Percentiles rank a stretch among this genome's conserved stretches.
phyloP scores from a whole-genome alignment of 1,140 invertebrate genomes.

The Gonioctena quinquepunctata region DNA sequence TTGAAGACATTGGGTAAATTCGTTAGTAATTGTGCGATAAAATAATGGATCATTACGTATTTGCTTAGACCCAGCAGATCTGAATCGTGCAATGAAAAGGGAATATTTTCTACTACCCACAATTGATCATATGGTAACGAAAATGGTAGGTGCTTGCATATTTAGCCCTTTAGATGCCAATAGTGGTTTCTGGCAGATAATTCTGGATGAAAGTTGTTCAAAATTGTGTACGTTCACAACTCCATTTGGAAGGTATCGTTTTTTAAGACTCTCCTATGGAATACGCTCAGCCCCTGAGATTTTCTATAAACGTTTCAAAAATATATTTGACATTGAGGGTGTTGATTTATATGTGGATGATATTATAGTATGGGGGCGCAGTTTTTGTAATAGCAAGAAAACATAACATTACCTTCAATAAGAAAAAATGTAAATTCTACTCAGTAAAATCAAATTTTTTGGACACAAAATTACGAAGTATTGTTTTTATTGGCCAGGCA shows the following conservation, averaged over 20 bases:
- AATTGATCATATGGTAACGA: constrained; percentile 47
- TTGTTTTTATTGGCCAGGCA: no score
- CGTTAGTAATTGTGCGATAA: constrained; percentile 54
- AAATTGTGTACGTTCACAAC: constrained; percentile 57
- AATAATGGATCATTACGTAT: constrained; percentile 49
- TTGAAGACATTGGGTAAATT: no score
- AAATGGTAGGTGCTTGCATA: constrained; percentile 35
- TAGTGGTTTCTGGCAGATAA: constrained; percentile 53
- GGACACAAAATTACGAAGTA: background rate
- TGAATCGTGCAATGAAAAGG: constrained; percentile 56
- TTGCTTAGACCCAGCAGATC: constrained; percentile 56
- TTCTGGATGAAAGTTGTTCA: constrained; percentile 49
- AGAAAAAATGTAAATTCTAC: constrained; percentile 40
- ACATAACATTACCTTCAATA: constrained; percentile 41
- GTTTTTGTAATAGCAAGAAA: constrained; percentile 31
- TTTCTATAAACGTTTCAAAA: constrained; percentile 30
- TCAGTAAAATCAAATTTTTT: background rate
- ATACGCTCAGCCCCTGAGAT: constrained; percentile 39
- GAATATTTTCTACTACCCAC: constrained; percentile 54
- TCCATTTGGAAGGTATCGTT: constrained; percentile 55
- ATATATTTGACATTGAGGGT: constrained; percentile 28
- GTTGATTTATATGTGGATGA: constrained; percentile 30
- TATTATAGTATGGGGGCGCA: constrained; percentile 18
- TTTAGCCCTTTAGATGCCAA: no score
- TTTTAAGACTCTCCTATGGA: constrained; percentile 50